Conservation (phyloP, 1,140 invertebrate species). For the Branchinecta lynchi region DNA sequence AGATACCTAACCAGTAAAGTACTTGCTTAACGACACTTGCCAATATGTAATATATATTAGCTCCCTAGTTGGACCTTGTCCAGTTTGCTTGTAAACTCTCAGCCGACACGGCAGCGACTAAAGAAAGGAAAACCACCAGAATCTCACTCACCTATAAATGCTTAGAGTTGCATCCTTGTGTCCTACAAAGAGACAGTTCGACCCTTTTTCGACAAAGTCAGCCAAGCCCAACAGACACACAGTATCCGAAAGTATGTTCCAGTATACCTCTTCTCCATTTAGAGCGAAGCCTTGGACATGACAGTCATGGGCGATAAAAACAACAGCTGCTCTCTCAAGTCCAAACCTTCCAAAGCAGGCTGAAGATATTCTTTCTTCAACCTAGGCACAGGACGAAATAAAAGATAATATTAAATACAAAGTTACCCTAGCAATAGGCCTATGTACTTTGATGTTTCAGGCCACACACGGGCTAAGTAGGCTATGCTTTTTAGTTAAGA, state of each 20-base stretch:
- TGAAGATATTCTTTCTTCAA: neutral
- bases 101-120: no score
- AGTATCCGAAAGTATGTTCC: neutral
- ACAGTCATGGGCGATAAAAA: neutral
- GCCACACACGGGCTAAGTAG: no score
- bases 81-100: no score
- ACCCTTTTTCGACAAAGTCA: neutral
- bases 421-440: no score
- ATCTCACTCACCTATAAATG: neutral
- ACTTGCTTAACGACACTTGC: no score
- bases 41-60: no score
- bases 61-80: no score
- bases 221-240: neutral
- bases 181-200: neutral
- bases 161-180: neutral
- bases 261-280: neutral
- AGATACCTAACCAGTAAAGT: no score
- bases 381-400: neutral
- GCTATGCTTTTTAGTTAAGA: no score
- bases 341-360: constrained; percentile 2
- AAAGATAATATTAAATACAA: no score
- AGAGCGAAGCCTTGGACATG: neutral
- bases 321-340: neutral
- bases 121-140: neutral
- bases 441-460: no score